phyloP scores from a whole-genome alignment of 2,797 vertebrate genomes.

The Sarcophilus harrisii region DNA sequence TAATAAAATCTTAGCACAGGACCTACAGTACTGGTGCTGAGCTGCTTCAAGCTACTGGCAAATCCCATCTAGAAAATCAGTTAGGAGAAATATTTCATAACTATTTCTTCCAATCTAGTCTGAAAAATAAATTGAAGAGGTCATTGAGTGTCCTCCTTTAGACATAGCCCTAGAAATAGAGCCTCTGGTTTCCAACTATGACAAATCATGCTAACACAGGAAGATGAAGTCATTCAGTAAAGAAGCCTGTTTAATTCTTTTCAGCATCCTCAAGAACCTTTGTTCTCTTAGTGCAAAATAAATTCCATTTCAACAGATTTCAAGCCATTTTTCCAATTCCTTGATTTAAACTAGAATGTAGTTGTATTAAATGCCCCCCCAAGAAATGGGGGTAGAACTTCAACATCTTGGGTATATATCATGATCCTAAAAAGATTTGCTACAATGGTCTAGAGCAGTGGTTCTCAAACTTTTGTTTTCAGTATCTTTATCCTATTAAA shows the following conservation, averaged over 20 bases:
- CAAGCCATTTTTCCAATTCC: neutral
- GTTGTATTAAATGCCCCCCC: neutral
- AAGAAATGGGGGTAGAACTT: neutral
- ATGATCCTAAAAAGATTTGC: neutral
- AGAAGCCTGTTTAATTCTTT: neutral
- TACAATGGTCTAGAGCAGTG: constrained; percentile 16
- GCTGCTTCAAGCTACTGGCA: neutral
- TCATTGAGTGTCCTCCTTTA: neutral
- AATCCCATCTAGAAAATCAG: neutral
- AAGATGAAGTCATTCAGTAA: neutral
- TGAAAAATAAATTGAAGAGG: neutral
- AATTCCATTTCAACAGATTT: neutral
- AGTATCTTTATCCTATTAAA: no score
- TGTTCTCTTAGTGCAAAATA: neutral
- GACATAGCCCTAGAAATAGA: neutral
- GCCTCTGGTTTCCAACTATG: neutral
- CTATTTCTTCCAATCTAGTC: neutral
- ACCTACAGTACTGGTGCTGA: neutral
- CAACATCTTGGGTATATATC: neutral
- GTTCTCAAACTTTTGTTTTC: no score
- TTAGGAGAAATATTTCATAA: neutral
- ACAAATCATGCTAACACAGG: neutral
- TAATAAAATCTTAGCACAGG: neutral
- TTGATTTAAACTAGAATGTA: neutral
- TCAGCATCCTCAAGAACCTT: neutral